phyloP scores from a whole-genome alignment of 2,888 invertebrate species.

The Synanthedon andrenaeformis region DNA sequence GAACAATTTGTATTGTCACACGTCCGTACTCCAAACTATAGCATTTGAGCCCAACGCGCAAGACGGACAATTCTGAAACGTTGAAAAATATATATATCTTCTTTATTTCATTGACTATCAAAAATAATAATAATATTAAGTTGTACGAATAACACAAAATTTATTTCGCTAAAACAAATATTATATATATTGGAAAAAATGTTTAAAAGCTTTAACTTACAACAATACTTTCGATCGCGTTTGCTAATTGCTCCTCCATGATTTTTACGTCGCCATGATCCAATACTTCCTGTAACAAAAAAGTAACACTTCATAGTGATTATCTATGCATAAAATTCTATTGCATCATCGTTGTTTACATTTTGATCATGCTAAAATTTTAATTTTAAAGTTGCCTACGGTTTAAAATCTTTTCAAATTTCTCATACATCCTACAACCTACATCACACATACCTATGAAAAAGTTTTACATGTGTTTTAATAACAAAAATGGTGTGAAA shows the following conservation, averaged over 20 bases:
- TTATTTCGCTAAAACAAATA: neutral
- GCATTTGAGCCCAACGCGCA: conserved; percentile 68
- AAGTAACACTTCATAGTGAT: neutral
- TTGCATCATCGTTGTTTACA: neutral
- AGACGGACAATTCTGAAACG: conserved; percentile 64
- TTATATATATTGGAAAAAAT: neutral
- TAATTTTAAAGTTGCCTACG: too few species aligned
- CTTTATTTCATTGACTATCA: neutral
- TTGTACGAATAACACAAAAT: too few species aligned
- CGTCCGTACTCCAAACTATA: conserved; percentile 69
- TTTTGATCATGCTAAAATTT: neutral
- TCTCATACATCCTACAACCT: too few species aligned
- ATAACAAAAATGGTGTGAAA: too few species aligned
- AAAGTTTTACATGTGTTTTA: too few species aligned
- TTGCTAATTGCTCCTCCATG: conserved; percentile 65
- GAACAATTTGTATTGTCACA: conserved; percentile 26
- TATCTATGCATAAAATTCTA: neutral
- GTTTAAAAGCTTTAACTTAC: conserved; percentile 31
- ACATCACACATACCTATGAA: too few species aligned
- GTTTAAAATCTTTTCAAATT: too few species aligned
- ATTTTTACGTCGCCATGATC: conserved; percentile 65
- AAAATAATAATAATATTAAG: neutral
- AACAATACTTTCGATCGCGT: conserved; percentile 68
- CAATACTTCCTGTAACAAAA: conserved; percentile 51
- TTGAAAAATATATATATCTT: neutral